These are phyloP conservation scores for Spatula clypeata DNA, from an alignment of 2,797 vertebrate species.

Conservation along the genomic window DNA sequence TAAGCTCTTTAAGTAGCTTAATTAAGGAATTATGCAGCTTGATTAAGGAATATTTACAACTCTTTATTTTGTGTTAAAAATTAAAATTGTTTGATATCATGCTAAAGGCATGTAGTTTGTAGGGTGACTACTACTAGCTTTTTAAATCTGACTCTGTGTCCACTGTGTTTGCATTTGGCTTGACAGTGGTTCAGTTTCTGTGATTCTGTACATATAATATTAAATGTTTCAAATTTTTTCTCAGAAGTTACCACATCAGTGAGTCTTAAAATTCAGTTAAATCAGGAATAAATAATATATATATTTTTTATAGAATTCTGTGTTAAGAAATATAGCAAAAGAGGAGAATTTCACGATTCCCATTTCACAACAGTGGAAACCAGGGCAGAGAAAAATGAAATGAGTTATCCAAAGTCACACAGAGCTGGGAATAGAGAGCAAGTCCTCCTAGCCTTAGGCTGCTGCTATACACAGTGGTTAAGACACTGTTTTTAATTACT, in stretches of 20 bases:
- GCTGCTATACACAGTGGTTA: not conserved
- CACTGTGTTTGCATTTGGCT: not conserved
- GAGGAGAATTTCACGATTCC: not conserved
- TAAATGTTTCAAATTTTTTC: not conserved
- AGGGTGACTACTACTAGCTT: not conserved
- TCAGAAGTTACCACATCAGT: not conserved
- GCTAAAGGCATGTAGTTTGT: not conserved
- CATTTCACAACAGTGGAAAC: not conserved
- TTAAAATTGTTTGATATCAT: not conserved
- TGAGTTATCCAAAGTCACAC: rapidly evolving
- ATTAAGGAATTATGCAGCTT: not conserved
- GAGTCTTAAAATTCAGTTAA: rapidly evolving
- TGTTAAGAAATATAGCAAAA: not conserved
- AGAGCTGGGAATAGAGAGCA: not conserved
- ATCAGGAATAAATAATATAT: not conserved
- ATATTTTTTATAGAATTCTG: not conserved
- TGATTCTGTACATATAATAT: not conserved
- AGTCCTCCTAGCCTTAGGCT: not conserved
- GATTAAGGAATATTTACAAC: not conserved
- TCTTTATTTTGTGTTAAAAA: not conserved
- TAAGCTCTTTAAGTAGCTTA: not conserved
- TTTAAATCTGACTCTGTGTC: not conserved
- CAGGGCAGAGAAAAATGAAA: not conserved
- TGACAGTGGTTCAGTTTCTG: not conserved
- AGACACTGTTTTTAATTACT: not conserved